These are phyloP conservation scores for Zonitis immaculata DNA, from an alignment of 2,888 invertebrate genomes.

Conservation along the genomic window DNA sequence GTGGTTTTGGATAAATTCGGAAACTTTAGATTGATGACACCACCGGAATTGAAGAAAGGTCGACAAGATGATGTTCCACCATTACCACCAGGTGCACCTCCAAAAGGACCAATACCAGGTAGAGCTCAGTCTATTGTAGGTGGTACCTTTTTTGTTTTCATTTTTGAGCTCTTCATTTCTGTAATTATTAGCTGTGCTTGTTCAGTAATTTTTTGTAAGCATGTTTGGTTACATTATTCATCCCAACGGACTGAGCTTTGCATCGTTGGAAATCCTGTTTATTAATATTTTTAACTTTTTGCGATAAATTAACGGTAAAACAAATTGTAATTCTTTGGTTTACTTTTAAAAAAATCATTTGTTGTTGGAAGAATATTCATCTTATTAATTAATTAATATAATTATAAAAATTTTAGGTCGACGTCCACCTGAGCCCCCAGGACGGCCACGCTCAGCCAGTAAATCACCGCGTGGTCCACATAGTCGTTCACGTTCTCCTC, in stretches of 20 bases:
- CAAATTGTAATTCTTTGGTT: no score
- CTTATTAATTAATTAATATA: no score
- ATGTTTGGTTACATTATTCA: slow-evolving; percentile 11
- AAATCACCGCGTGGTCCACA: slow-evolving; percentile 59
- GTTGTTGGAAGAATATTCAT: no score
- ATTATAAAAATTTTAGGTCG: slow-evolving; percentile 30
- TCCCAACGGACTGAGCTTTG: slow-evolving; percentile 15
- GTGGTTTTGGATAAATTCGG: slow-evolving; percentile 71
- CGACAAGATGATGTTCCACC: slow-evolving; percentile 48
- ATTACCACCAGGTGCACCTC: slow-evolving; percentile 50
- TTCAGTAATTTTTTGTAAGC: slow-evolving; percentile 1
- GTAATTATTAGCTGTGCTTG: slow-evolving; percentile 5
- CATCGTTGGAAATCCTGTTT: not conserved
- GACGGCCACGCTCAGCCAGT: slow-evolving; percentile 51
- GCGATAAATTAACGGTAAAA: no score
- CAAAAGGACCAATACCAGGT: slow-evolving; percentile 27
- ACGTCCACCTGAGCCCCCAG: slow-evolving; percentile 48
- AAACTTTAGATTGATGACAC: slow-evolving; percentile 60
- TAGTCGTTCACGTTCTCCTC: slow-evolving; percentile 60
- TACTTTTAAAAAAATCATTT: no score
- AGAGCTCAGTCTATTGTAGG: slow-evolving; percentile 22
- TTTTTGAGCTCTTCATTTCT: not conserved
- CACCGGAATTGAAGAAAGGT: slow-evolving; percentile 46
- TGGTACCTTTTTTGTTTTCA: not conserved
- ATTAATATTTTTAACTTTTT: no score